Percentiles rank a stretch among this genome's conserved stretches.
Evolutionary conservation across 2,888 invertebrate genomes (phyloP).

Genomic region (Palloptera scutellata): DNA sequence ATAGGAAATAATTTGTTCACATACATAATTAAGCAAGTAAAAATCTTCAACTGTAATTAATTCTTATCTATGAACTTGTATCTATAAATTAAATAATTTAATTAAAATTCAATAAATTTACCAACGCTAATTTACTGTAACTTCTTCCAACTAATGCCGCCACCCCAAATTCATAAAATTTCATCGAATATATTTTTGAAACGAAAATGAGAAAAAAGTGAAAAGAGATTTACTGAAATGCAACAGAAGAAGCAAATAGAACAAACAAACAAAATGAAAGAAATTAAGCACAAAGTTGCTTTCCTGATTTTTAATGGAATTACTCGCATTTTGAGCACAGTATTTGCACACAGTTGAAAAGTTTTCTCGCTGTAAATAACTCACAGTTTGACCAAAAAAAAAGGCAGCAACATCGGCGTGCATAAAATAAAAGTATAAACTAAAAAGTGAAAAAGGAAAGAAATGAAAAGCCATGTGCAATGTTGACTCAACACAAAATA

Average conservation of each 20-base stretch:
- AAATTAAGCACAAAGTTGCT: conserved; percentile 12
- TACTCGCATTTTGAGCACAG: conserved; percentile 1
- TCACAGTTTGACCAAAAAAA: neutral
- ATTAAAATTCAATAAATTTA: neutral
- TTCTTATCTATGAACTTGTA: too few relatives aligned
- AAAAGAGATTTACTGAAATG: neutral
- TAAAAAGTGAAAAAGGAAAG: neutral
- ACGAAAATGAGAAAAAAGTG: neutral
- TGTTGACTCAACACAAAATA: too few relatives aligned
- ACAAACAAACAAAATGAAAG: neutral
- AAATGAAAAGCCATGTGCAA: neutral
- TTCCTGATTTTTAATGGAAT: conserved; percentile 2
- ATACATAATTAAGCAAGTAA: too few relatives aligned
- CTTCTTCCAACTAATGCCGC: too few relatives aligned
- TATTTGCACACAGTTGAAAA: neutral
- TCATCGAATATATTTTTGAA: neutral
- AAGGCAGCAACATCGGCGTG: neutral
- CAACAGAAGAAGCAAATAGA: neutral
- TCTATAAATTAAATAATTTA: too few relatives aligned
- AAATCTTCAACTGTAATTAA: too few relatives aligned
- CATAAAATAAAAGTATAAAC: neutral
- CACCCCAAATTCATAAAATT: neutral
- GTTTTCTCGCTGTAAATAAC: neutral
- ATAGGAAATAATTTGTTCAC: too few relatives aligned
- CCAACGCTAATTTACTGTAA: neutral